phyloP scores from a whole-genome alignment of 2,888 invertebrate genomes.

The Zootermopsis nevadensis region DNA sequence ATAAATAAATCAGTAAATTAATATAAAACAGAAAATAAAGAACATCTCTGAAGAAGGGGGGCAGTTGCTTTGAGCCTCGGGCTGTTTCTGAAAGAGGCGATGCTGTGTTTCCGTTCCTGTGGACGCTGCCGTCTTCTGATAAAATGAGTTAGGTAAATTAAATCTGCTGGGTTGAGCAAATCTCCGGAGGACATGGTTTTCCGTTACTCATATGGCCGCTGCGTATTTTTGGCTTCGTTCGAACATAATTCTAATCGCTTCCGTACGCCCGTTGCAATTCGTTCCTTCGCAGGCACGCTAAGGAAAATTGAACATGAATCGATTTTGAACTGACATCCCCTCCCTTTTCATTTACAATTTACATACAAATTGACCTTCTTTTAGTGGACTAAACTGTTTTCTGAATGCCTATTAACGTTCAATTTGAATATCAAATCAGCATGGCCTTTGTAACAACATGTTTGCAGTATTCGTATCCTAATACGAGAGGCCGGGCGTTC shows the following conservation, averaged over 20 bases:
- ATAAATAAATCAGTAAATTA: too few relatives aligned
- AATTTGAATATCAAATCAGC: constrained; percentile 41
- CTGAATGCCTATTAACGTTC: constrained; percentile 41
- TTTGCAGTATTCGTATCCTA: background rate
- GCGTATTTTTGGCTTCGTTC: background rate
- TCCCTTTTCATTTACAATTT: constrained; percentile 30
- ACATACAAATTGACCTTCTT: constrained; percentile 39
- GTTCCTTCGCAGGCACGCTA: background rate
- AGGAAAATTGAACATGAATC: background rate
- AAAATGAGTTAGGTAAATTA: constrained; percentile 16
- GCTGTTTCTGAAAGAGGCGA: background rate
- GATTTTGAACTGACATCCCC: background rate
- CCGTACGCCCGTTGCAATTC: background rate
- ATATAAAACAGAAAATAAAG: background rate
- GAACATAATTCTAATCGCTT: constrained; percentile 16
- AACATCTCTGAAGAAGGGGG: background rate
- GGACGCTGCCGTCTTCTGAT: background rate
- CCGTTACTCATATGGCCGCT: background rate
- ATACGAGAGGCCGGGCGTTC: background rate
- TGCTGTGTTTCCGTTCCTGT: background rate
- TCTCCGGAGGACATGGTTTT: background rate
- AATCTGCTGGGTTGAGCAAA: background rate
- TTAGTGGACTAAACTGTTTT: constrained; percentile 31
- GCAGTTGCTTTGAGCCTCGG: background rate
- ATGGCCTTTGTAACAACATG: background rate